Evolutionary conservation across 2,797 vertebrate genomes (phyloP).

Genomic region (Leucoraja ocellata): DNA sequence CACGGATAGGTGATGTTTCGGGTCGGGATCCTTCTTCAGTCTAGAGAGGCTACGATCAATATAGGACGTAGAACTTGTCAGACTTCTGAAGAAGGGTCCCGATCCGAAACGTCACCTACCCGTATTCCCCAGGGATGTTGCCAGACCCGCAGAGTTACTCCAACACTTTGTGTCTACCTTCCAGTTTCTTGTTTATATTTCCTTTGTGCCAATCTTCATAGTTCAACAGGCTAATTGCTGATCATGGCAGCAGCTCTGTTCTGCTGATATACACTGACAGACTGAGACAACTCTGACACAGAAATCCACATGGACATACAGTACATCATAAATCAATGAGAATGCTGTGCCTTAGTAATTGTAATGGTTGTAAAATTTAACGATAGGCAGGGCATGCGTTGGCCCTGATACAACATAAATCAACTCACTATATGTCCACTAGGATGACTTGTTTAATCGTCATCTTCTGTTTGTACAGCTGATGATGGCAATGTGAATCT

Average conservation of each 20-base stretch:
- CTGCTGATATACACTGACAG: neutral
- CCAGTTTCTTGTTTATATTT: neutral
- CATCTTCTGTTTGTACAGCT: neutral
- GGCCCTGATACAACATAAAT: neutral
- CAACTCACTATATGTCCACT: neutral
- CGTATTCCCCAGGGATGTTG: too few species aligned
- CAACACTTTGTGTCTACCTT: too few species aligned
- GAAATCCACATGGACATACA: neutral
- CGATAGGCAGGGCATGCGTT: neutral
- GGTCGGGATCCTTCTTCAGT: too few species aligned
- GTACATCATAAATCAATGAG: slow-evolving; percentile 16
- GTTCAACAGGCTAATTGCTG: slow-evolving; percentile 11
- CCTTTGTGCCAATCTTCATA: slow-evolving; percentile 19
- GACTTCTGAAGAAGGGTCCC: too few species aligned
- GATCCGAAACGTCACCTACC: too few species aligned
- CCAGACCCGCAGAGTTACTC: too few species aligned
- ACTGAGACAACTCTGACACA: slow-evolving; percentile 13
- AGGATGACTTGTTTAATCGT: neutral
- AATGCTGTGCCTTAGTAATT: neutral
- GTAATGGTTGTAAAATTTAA: neutral
- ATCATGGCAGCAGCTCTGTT: neutral
- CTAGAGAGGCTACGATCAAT: too few species aligned
- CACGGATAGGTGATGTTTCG: too few species aligned
- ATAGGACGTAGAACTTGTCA: too few species aligned
- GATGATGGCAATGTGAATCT: neutral